Evolutionary conservation across 2,113 vertebrate genomes (phyloP).

Genomic region (Pagrus major): DNA sequence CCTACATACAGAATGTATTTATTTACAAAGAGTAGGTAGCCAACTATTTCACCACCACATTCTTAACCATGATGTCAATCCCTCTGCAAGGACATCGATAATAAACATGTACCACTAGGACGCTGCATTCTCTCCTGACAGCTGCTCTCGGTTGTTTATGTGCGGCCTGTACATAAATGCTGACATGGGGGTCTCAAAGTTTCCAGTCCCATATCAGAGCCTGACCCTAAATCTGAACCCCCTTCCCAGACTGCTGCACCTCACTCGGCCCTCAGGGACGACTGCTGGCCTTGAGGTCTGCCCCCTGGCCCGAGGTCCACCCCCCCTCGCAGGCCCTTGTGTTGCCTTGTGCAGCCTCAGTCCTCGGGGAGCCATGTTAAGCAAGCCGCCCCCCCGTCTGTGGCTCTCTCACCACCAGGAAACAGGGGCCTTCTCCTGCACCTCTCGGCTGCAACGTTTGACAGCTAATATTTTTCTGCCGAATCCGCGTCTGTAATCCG

Average conservation of each 20-base stretch:
- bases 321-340: conserved; percentile 36
- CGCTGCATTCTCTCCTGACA: conserved; percentile 65
- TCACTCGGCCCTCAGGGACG: conserved; percentile 55
- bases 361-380: conserved; percentile 73
- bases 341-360: conserved; percentile 50
- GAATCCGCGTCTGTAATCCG: conserved; percentile 83
- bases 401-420: conserved; percentile 79
- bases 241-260: conserved; percentile 33
- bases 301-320: conserved; percentile 43
- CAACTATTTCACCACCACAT: conserved; percentile 67
- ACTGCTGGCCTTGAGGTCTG: conserved; percentile 46
- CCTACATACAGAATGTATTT: conserved; percentile 64
- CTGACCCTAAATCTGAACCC: conserved; percentile 73
- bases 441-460: conserved; percentile 77
- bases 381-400: conserved; percentile 43
- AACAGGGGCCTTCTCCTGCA: conserved; percentile 81
- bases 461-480: conserved; percentile 87
- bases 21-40: conserved; percentile 65
- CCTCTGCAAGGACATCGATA: conserved; percentile 63
- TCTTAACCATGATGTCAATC: conserved; percentile 74
- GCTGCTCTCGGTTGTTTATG: conserved; percentile 75
- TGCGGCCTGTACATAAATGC: conserved; percentile 65
- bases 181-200: conserved; percentile 70
- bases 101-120: conserved; percentile 74
- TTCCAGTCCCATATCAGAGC: conserved; percentile 63